Evolutionary conservation across 2,797 vertebrate genomes (phyloP).

Genomic region (Channa striata): DNA sequence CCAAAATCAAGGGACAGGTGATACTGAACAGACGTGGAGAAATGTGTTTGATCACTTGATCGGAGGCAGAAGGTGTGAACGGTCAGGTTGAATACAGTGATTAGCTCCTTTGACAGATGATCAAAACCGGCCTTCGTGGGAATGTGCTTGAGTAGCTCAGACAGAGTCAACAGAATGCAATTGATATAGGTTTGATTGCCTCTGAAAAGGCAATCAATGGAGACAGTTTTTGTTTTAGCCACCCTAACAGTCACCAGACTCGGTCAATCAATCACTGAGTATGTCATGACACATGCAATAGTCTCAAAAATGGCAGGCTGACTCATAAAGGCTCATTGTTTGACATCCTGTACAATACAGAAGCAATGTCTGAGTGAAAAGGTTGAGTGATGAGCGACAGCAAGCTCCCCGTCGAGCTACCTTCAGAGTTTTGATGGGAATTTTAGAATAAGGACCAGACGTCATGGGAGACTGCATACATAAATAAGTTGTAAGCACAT

Average conservation of each 20-base stretch:
- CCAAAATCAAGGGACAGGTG: background rate
- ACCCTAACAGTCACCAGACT: slow-evolving; percentile 52
- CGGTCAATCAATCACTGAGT: slow-evolving; percentile 59
- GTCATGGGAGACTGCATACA: slow-evolving; percentile 82
- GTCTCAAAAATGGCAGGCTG: slow-evolving; percentile 10
- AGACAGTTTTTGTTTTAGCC: slow-evolving; percentile 55
- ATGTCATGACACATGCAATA: slow-evolving; percentile 33
- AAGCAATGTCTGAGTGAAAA: slow-evolving; percentile 8
- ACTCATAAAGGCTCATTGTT: slow-evolving; percentile 4
- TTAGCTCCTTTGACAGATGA: slow-evolving; percentile 47
- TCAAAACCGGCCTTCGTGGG: slow-evolving; percentile 56
- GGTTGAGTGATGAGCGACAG: background rate
- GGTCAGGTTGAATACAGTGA: slow-evolving; percentile 6
- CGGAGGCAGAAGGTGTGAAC: slow-evolving; percentile 35
- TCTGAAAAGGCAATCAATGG: slow-evolving; percentile 68
- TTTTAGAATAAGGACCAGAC: slow-evolving; percentile 48
- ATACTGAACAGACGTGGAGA: background rate
- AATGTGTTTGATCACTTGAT: slow-evolving; percentile 2
- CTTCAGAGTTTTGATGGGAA: slow-evolving; percentile 42
- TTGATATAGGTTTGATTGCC: slow-evolving; percentile 68
- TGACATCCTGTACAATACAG: background rate
- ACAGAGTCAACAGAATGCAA: slow-evolving; percentile 63
- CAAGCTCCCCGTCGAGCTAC: background rate
- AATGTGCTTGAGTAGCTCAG: slow-evolving; percentile 58
- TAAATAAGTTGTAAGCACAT: slow-evolving; percentile 65